Evolutionary conservation across 2,113 vertebrate species (phyloP), one percentile per base, ranked within the genome.

Genomic region (Gavialis gangeticus): DNA sequence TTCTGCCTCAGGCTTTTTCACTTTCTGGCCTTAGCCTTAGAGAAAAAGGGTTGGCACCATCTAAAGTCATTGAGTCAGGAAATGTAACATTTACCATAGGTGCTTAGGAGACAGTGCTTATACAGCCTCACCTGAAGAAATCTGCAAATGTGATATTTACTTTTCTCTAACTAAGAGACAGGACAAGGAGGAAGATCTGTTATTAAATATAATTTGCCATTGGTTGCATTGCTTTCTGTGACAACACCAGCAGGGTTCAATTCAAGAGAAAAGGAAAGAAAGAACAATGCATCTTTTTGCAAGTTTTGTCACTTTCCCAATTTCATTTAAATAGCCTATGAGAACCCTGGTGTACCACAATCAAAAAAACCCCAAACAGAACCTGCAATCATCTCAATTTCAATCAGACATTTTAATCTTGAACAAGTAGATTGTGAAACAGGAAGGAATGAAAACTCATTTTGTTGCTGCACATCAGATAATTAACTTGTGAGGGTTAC

Each of bases 361-460:
- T 96, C 89, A 96, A 87, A 24, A 79, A 57, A 27, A 92, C 92
- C 7, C 46, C 46, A 9, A 46, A 88, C 46, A 21, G 85, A 92
- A 92, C 78, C 85, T 94, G 84, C 84, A 97, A 75, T 95, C 85
- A 97, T 93, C 57, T 92, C 82, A 30, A 88, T 95, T 97, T 93
- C 92, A 96, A 95, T 97, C 92, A 97, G 94, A 67, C 6, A 75
- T 94, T 95, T 96, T 92, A 88, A 93, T 95, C 92, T 90, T 93
- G 77, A 94, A 95, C 84, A 69, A 94, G 82, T 94, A 69, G 21
- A 81, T 54, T 56, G 54, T 57, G 87, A 46, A 71, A 83, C 15
- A 66, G 64, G 56, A 94, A 93, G 88, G 79, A 69, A 63, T 5
- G 34, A 90, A 94, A 96, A 90, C 37, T 71, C 55, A 79, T 91